Percentiles rank a stretch among this genome's conserved stretches.
Evolutionary conservation across 2,797 vertebrate genomes (phyloP).

Genomic region (Tapera naevia): DNA sequence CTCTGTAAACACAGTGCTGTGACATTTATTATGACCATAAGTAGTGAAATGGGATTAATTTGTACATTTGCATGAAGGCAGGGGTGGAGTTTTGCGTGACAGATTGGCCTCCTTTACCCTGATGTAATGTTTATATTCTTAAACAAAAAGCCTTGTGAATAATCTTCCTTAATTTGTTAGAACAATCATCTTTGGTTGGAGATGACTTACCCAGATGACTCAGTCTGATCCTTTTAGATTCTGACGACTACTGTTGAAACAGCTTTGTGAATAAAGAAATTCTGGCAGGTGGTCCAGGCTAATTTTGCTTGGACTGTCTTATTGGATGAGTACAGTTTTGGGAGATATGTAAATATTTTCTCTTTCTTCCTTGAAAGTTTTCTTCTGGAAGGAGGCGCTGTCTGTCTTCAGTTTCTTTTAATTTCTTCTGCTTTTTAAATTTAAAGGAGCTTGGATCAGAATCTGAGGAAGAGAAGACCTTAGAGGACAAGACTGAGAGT

Average conservation of each 20-base stretch:
- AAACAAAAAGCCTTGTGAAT: neutral
- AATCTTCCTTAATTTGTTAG: neutral
- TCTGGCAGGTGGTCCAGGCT: neutral
- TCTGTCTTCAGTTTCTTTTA: neutral
- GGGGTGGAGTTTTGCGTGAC: neutral
- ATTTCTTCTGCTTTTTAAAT: slow-evolving; percentile 56
- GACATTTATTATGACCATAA: neutral
- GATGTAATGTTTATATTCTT: neutral
- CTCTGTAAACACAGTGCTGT: neutral
- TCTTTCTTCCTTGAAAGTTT: slow-evolving; percentile 13
- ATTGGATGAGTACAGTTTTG: slow-evolving; percentile 4
- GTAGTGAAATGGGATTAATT: neutral
- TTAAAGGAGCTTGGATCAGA: slow-evolving; percentile 72
- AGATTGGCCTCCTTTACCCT: neutral
- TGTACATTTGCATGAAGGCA: neutral
- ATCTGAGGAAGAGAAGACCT: slow-evolving; percentile 42
- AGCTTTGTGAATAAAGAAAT: slow-evolving; percentile 10
- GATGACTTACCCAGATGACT: neutral
- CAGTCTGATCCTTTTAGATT: neutral
- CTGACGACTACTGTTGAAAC: neutral
- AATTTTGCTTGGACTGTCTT: neutral
- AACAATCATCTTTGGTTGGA: neutral
- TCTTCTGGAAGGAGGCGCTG: slow-evolving; percentile 1
- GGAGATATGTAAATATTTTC: slow-evolving; percentile 39
- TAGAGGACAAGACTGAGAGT: slow-evolving; percentile 24